Evolutionary conservation across 2,888 invertebrate species (phyloP), one percentile per base, ranked within the genome.

Genomic region (Drosophila mettleri): DNA sequence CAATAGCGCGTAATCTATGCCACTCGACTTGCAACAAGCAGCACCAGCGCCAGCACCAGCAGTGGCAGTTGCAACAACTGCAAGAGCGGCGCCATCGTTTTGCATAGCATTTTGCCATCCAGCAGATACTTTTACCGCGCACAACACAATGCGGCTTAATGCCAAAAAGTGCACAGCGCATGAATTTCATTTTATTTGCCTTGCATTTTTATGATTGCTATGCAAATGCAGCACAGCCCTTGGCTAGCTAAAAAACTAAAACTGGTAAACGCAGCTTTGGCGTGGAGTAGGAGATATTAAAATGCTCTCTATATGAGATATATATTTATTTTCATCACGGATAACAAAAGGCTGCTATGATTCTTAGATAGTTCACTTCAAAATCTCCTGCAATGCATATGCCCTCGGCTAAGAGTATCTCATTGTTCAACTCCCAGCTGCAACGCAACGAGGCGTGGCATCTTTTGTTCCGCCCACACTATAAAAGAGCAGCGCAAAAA

Each of bases 131-230:
- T 80, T 80, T 80, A 59, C 78, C 33, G 31, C 9, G 20, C 51
- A 48, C 48, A 38, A 45, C 74, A 78, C 49, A 55, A 55, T 27
- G 48, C 78, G 53, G 65, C 76, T 60, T 73, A 73, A 58, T 60
- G 41, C 58, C 51, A 34, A 64, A 76, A 75, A 77, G 67, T 66
- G 80, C 77, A 60, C 75, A 75, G 57, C 74, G 78, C 63, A 72
- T 77, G 81, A 67, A 77, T 78, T 63, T 66, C 55, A 69, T 78
- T 75, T 74, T 69, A 76, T 70, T 73, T 78, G 69, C 59, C 46
- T 69, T 72, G 80, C 69, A 69, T 80, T 83, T 83, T 73, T 80
- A 83, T 76, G 84, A 80, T 83, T 80, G 77, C 77, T 80, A 77
- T 81, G 78, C 78, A 78, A 70, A 78, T 80, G 77, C 62, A 57